phyloP scores from a whole-genome alignment of 2,797 vertebrate genomes.

The Hydrolagus colliei region DNA sequence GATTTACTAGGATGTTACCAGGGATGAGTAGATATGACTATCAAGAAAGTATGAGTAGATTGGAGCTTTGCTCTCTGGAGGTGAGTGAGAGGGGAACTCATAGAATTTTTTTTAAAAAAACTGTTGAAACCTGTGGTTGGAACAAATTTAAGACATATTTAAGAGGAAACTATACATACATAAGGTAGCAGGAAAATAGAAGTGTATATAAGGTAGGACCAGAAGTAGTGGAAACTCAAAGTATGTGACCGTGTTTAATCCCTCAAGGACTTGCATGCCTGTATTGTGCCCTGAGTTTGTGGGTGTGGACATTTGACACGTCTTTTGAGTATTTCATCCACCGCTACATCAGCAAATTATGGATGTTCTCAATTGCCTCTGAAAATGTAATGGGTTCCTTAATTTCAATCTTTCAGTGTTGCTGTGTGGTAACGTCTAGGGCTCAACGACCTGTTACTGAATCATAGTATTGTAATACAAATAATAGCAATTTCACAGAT shows the following conservation, averaged over 20 bases:
- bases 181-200: no score
- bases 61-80: background rate
- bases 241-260: no score
- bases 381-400: background rate
- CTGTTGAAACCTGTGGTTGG: background rate
- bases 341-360: background rate
- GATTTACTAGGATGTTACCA: no score
- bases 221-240: no score
- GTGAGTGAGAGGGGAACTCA: background rate
- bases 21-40: no score
- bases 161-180: no score
- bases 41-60: no score
- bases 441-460: background rate
- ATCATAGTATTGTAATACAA: background rate
- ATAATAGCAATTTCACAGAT: background rate
- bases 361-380: background rate
- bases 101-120: background rate
- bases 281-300: no score
- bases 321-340: background rate
- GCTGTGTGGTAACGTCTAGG: background rate
- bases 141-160: background rate
- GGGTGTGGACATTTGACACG: no score
- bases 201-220: no score
- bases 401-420: background rate
- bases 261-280: no score